Base-by-base conservation (phyloP, 2,888 invertebrate genomes). In the Metalampra italica region DNA sequence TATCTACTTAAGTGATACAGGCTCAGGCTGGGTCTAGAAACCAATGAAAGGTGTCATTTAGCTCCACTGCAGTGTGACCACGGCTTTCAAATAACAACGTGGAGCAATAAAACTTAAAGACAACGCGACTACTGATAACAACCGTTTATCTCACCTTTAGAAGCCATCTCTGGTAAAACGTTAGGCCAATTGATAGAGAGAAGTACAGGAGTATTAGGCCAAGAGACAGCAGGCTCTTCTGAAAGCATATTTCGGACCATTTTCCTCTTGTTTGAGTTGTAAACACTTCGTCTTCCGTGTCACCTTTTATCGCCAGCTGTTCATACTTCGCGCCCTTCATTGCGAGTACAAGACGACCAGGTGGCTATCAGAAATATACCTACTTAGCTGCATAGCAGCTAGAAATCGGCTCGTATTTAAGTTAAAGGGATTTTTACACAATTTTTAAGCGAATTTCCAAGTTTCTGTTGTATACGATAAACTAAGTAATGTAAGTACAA, bases 161-260 rank as follows among this genome's bases (percentile, higher is more conserved):
- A 47, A 98, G 92, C 93, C 96, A 95, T 91, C 97, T 93, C 79
- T 99, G 98, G 82, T 98, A 99, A 83, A 99, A 99, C 9, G 98
- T 99, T 46, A 99, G 92, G 42, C 97, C 95, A 66, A 99, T 97
- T 11, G 98, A 99, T 48, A 98, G 92, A 9, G 94, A 91, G 75
- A 98, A 97, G 83, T 98, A 99, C 43, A 96, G 85, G 3, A 94
- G 76, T 55, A 98, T 94, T 42, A 97, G 63, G 32, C 84, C 80
- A 46, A 89, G 60, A 1, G 87, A 87, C 22, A 87, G 57, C 1
- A 84, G 66, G 53, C 81, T 75, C 59, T 85, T 87, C 55, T 87
- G 88, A 14, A 85, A 69, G 56, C 77, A 86, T 15, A 77, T 67
- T 52, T 87, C 85, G 38, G 78, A 75, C 77, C 81, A 79, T 74